Evolutionary conservation across 1,140 invertebrate genomes (phyloP), one percentile per base, ranked within the genome.

Genomic region (Cryptotermes secundus): DNA sequence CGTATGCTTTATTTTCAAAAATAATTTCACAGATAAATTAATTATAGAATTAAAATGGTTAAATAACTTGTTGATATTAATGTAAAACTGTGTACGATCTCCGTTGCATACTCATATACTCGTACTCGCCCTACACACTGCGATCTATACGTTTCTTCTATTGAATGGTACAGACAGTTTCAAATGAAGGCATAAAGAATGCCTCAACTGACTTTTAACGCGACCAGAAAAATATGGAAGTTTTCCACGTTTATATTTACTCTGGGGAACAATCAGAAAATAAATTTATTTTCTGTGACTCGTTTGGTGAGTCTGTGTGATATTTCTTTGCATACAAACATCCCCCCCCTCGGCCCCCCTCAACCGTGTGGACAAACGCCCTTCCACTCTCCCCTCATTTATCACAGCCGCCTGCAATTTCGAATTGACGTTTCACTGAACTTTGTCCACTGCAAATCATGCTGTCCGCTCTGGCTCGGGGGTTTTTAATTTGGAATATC

Each of bases 401-500:
- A 31, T 72, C 31, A 72, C 59, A 31, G 59, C 26, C 59, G n/a
- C 26, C 59, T 72, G 59, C 59, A 72, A 72, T 72, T 72, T 72
- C 59, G 31, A 72, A 72, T 72, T 72, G 59, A 72, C 59, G 31
- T 72, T 26, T 72, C n/a, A 72, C 59, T 72, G 59, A 72, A 72
- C 59, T 72, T 72, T 72, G 59, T 72, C 59, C n/a, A 72, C 59
- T 72, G 59, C 59, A 72, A 72, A 72, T 72, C 59, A 72, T 72
- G 2, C 59, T 31, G 59, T 72, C 26, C n/a, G n/a, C 59, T 72
- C n/a, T 72, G 14, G 59, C 59, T 31, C 4, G 59, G 59, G 14
- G n/a, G 26, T 26, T 72, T 72, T 72, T 72, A n/a, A 72, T n/a
- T 72, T 72, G 7, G 59, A 72, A 72, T 72, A 72, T 72, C 26